Percentiles rank a stretch among this genome's conserved stretches.
Conservation (phyloP, 2,113 vertebrate genomes). For the Butorides virescens region DNA sequence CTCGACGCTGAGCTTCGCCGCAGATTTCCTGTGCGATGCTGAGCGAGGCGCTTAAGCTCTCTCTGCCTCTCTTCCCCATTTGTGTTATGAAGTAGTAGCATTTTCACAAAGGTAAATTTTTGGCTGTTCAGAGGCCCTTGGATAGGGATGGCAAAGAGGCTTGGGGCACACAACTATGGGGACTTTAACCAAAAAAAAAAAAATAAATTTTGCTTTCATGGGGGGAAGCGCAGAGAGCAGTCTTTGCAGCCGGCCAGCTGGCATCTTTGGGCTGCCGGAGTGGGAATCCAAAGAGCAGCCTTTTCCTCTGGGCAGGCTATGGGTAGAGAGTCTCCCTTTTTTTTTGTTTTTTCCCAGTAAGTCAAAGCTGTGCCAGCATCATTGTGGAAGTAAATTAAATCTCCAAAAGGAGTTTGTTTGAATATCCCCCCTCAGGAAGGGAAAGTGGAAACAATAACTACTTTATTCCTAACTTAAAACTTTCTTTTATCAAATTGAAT, state of each 20-base stretch:
- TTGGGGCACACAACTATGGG: neutral
- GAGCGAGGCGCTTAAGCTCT: neutral
- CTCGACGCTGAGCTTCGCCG: neutral
- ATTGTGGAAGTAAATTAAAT: conserved; percentile 61
- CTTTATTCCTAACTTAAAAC: conserved; percentile 47
- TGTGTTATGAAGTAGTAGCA: fast-evolving
- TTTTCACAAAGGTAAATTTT: neutral
- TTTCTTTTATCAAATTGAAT: conserved; percentile 15
- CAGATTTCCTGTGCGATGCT: neutral
- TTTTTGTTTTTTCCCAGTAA: neutral
- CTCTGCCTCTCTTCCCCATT: neutral
- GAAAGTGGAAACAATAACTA: conserved; percentile 24
- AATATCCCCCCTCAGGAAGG: neutral
- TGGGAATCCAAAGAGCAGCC: conserved; percentile 1
- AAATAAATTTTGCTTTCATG: neutral
- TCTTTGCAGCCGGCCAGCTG: conserved; percentile 1
- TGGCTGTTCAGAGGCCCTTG: neutral
- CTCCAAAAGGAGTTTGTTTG: conserved; percentile 41
- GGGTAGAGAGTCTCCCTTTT: neutral
- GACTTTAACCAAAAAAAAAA: neutral
- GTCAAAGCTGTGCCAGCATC: conserved; percentile 19
- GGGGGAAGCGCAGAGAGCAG: neutral
- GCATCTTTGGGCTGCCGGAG: neutral
- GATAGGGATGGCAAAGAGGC: neutral
- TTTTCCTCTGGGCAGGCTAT: conserved; percentile 14